A percentile compares a stretch with the other conserved stretches of the same genome.
These are phyloP conservation scores for Masticophis lateralis DNA, from an alignment of 2,797 vertebrate species.

Conservation along the genomic window DNA sequence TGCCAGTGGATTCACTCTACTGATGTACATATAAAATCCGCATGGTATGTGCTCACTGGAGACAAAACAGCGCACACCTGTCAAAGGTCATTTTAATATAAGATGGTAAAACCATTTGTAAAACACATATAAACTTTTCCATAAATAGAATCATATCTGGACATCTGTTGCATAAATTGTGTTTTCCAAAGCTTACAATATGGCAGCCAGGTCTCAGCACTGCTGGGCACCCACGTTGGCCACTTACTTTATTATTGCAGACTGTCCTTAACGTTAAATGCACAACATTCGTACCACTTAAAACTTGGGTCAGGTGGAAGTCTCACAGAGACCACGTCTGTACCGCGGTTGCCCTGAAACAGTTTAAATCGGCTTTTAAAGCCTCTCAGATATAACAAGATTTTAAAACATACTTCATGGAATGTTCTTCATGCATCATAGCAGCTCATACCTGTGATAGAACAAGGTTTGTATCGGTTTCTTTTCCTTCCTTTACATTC, in stretches of 20 bases:
- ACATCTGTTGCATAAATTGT: slow-evolving; percentile 86
- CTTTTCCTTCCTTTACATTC: slow-evolving; percentile 85
- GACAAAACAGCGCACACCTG: slow-evolving; percentile 89
- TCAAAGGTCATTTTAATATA: slow-evolving; percentile 93
- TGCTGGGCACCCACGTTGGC: slow-evolving; percentile 91
- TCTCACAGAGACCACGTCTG: slow-evolving; percentile 99
- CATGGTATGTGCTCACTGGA: slow-evolving; percentile 90
- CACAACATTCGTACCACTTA: slow-evolving; percentile 99
- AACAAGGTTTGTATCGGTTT: slow-evolving; percentile 79
- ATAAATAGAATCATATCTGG: slow-evolving; percentile 95
- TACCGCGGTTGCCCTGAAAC: slow-evolving; percentile 94
- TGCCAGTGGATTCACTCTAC: slow-evolving; percentile 86
- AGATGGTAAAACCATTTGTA: slow-evolving; percentile 96
- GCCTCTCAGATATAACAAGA: slow-evolving; percentile 90
- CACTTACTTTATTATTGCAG: slow-evolving; percentile 97
- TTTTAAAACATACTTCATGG: slow-evolving; percentile 95
- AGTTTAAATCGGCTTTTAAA: slow-evolving; percentile 92
- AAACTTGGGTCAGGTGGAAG: slow-evolving; percentile 97
- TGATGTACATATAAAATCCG: slow-evolving; percentile 93
- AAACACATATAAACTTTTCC: slow-evolving; percentile 94
- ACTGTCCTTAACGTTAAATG: slow-evolving; percentile 99
- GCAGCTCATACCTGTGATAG: slow-evolving; percentile 88
- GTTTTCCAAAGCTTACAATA: slow-evolving; percentile 90
- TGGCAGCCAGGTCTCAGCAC: slow-evolving; percentile 96
- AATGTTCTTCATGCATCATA: slow-evolving; percentile 92